Evolutionary conservation across 2,888 invertebrate genomes (phyloP), one percentile per base, ranked within the genome.

Genomic region (Xiphydria camelus): DNA sequence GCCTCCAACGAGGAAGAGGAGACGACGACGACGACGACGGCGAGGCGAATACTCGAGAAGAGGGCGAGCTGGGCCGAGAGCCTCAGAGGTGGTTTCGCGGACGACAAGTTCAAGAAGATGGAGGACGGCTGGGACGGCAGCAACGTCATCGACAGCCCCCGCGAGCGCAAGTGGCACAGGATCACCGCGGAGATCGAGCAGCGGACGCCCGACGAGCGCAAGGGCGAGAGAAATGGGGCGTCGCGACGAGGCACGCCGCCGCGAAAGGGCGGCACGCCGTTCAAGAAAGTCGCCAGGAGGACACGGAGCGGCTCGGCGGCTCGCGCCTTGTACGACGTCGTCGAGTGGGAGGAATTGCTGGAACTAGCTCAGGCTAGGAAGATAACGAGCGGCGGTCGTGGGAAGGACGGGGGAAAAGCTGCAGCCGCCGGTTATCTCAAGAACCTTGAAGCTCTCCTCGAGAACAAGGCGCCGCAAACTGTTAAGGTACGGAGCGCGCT

Each of bases 341-440:
- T 79, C 32, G 77, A 80, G 25, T 83, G 82, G 82, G 78, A 79
- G 55, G 77, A 79, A 62, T 69, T 83, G 50, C 77, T 82, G 61
- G 80, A 82, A 62, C 74, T 82, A 68, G 80, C 83, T 29, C 69
- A 82, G 54, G 78, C 80, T 75, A 77, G 80, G 68, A 78, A 80
- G 75, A 79, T 73, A 56, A 69, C 57, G 21, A 56, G 51, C 47
- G 34, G 43, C 4, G 55, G 45, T n/a, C n/a, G 29, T 31, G 54
- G 44, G 50, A 52, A 41, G 29, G 47, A 45, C n/a, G 19, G 45
- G n/a, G n/a, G n/a, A n/a, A n/a, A n/a, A n/a, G n/a, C n/a, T n/a
- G n/a, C n/a, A 76, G 62, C 59, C 33, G 54, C 32, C 23, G 48
- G 53, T 36, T 64, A 61, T 34, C 31, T 45, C 46, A 70, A 70